These are phyloP conservation scores for Gastrophryne carolinensis DNA, from an alignment of 2,797 vertebrate species.

Conservation along the genomic window DNA sequence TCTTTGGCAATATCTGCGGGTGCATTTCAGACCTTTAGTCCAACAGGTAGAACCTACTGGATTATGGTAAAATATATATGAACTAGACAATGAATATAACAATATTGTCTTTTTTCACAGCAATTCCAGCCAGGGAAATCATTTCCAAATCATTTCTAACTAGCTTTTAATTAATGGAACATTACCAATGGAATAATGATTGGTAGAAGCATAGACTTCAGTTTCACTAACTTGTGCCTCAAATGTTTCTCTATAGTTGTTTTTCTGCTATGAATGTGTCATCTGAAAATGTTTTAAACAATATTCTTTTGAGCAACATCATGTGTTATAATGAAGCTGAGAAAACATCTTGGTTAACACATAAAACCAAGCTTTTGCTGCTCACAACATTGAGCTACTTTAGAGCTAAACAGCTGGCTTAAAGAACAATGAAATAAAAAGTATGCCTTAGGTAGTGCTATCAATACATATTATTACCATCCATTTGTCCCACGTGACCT, in stretches of 20 bases:
- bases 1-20: too few species aligned
- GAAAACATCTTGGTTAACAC: neutral
- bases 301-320: neutral
- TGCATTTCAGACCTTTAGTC: too few species aligned
- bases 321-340: neutral
- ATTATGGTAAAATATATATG: too few species aligned
- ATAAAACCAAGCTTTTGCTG: neutral
- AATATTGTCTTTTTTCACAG: too few species aligned
- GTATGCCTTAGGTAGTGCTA: neutral
- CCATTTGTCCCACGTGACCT: neutral
- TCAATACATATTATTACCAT: neutral
- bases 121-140: too few species aligned
- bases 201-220: neutral
- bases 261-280: neutral
- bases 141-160: too few species aligned
- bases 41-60: too few species aligned
- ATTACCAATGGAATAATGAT: neutral
- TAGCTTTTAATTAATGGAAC: neutral
- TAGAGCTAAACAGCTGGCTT: neutral
- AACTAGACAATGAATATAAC: too few species aligned
- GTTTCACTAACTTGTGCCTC: neutral
- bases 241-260: too few species aligned
- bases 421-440: neutral
- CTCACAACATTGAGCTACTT: neutral
- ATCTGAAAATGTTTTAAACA: neutral